These are phyloP conservation scores for western clawed frog (Xenopus tropicalis) DNA, from an alignment of 2,113 vertebrate genomes.

Conservation along the genomic window UCB_Xtro_10.0 CM004449.2:20544501-20545000, in stretches of 20 bases:
- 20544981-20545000: too few species aligned
- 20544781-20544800: background rate
- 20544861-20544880: too few species aligned
- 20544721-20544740: constrained; percentile 51
- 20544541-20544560: constrained; percentile 21
- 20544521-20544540: constrained; percentile 26
- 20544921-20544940: too few species aligned
- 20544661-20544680: constrained; percentile 47
- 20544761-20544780: background rate
- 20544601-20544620: constrained; percentile 45
- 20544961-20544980: too few species aligned
- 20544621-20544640: constrained; percentile 56
- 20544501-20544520: background rate
- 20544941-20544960: too few species aligned
- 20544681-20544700: constrained; percentile 50
- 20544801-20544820: background rate
- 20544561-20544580: constrained; percentile 21
- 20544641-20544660: constrained; percentile 45
- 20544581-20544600: constrained; percentile 37
- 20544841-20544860: too few species aligned
- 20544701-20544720: constrained; percentile 54
- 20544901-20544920: too few species aligned
- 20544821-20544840: background rate
- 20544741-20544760: constrained; percentile 40
- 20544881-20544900: too few species aligned